These are phyloP conservation scores for Dromiciops gliroides DNA, from an alignment of 2,113 vertebrate genomes.

Conservation along the genomic window DNA sequence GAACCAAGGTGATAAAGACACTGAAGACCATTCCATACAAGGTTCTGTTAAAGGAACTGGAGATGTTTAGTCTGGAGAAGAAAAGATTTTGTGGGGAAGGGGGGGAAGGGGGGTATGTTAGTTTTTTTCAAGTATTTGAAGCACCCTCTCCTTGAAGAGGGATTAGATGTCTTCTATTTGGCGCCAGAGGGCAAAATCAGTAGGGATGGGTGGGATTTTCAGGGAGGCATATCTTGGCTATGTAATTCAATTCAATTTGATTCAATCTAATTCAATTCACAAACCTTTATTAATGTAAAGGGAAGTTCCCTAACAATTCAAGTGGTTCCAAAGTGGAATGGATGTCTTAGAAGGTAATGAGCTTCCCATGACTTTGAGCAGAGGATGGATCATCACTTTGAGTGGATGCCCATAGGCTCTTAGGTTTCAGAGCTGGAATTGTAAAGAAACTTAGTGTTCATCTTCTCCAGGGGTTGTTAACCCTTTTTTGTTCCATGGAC, in stretches of 20 bases:
- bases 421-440: neutral
- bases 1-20: neutral
- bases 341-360: neutral
- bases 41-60: neutral
- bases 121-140: neutral
- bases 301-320: neutral
- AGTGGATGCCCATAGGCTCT: neutral
- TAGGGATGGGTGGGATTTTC: neutral
- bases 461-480: neutral
- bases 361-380: neutral
- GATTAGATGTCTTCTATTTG: neutral
- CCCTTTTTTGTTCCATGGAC: neutral
- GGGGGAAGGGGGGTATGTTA: no score
- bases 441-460: neutral
- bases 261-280: neutral
- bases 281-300: neutral
- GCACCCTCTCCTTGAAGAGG: neutral
- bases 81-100: neutral
- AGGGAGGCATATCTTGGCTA: neutral
- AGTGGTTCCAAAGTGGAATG: neutral
- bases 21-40: neutral
- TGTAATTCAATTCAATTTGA: neutral
- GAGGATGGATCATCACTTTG: neutral
- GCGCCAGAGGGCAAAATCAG: neutral
- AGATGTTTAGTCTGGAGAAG: neutral